Evolutionary conservation across 2,113 vertebrate species (phyloP), one percentile per base, ranked within the genome.

Genomic region (Lagopus muta): DNA sequence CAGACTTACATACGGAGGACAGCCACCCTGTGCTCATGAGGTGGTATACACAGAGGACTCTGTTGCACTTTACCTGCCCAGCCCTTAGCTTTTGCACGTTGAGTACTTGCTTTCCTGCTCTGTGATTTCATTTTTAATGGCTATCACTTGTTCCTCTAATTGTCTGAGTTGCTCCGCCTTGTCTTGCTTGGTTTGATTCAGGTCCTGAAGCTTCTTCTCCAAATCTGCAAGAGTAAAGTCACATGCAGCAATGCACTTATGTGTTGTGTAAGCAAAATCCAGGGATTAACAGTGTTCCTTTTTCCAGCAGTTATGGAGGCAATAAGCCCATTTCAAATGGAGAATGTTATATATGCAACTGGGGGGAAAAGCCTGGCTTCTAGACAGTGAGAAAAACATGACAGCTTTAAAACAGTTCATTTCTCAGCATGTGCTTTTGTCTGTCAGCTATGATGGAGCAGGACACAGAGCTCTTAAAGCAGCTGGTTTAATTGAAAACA

Each of bases 161-260:
- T 80, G 54, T 50, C 95, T 97, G 60, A 99, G 92, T 84, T 98
- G 97, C 54, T 96, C 89, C 36, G 88, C 97, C 94, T 98, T 99
- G 17, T 98, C 88, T 83, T 97, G 94, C 90, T 98, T 98, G 27
- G 71, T 96, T 94, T 94, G 88, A 69, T 97, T 95, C 75, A 98
- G 91, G 54, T 96, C 86, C 84, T 97, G 91, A 86, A 98, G 98
- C 92, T 93, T 98, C 95, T 98, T 95, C 97, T 99, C 98, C 96
- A 99, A 93, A 75, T 98, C 98, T 99, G 96, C 91, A 98, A 97
- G 79, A 89, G 70, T 50, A 96, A 76, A 96, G 73, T 36, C 57
- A 93, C 77, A 90, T 19, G 9, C 81, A 82, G 47, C 19, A 38
- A 88, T 81, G 45, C 17, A 73, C 24, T 18, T n/a, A 54, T 52